A percentile compares a stretch with the other conserved stretches of the same genome.
These are phyloP conservation scores for Heterotis niloticus DNA, from an alignment of 2,113 vertebrate genomes.

Conservation along the genomic window DNA sequence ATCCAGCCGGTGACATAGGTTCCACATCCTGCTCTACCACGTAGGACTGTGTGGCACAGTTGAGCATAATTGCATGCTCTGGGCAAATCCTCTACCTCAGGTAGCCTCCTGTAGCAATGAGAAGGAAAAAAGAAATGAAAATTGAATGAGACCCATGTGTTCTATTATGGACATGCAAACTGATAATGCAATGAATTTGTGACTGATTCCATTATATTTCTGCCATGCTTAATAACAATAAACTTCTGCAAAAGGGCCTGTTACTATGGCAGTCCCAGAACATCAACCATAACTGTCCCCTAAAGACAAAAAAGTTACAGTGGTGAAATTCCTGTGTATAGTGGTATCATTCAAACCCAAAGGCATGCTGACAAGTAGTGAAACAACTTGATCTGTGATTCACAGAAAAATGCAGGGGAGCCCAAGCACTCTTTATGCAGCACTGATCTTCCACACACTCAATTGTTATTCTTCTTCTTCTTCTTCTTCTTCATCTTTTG, in stretches of 20 bases:
- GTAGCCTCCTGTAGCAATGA: not conserved
- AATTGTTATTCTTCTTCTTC: no score
- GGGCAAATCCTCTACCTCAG: not conserved
- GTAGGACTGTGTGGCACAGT: not conserved
- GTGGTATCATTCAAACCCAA: no score
- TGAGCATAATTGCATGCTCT: not conserved
- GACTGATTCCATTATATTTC: not conserved
- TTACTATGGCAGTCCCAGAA: not conserved
- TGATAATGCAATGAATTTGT: not conserved
- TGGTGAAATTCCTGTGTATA: no score
- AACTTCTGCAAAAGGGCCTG: not conserved
- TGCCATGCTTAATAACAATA: not conserved
- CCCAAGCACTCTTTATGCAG: no score
- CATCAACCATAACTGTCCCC: no score
- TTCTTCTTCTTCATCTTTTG: no score
- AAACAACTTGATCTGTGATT: no score
- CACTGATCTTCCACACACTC: no score
- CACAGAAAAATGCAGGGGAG: no score
- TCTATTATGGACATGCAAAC: not conserved
- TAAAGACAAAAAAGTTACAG: no score
- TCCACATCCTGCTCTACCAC: not conserved
- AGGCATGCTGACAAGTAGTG: no score
- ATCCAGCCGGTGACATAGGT: not conserved
- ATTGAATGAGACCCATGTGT: not conserved
- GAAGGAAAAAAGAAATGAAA: not conserved